Evolutionary conservation across 2,797 vertebrate genomes (phyloP), one percentile per base, ranked within the genome.

Genomic region (Pteronotus mesoamericanus): DNA sequence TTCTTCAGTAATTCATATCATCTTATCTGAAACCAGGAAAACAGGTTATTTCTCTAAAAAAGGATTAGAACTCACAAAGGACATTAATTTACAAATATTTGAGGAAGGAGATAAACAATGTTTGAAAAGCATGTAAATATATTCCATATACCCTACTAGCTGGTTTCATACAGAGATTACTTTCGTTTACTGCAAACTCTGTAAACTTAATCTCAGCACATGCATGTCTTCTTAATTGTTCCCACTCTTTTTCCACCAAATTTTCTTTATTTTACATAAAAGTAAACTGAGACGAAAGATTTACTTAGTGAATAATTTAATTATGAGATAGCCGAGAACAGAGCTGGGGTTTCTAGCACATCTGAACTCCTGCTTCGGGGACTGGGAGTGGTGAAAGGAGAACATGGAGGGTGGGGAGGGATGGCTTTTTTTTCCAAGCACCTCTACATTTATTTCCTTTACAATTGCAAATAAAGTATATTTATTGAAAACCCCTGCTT

Each of bases 231-330:
- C 14, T 90, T 42, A 46, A 4, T 46, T 84, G 8, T 85, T 88
- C 10, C 68, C 10, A 71, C 19, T 91, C 29, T 84, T 55, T 37
- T 80, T 66, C 34, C 19, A 51, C 2, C 39, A 75, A 94, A 86
- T 78, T 61, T 86, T 14, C 53, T 94, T 89, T 51, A 61, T 44
- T 85, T 89, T 51, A 84, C 3, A 89, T n/a, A 89, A 89, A 91
- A 64, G n/a, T 34, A 86, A 94, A 89, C 29, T 75, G 51, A 79
- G 18, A 84, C 14, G 12, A 2, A 44, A 24, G 75, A 74, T n/a
- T 74, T 89, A 72, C 64, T 16, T 64, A 64, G 64, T n/a, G 2
- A n/a, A 64, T n/a, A 64, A n/a, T 64, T 64, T 64, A 64, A n/a
- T 48, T 37, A 68, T 59, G 4, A 71, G 64, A 69, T 22, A 15